phyloP scores from a whole-genome alignment of 2,797 vertebrate species.

The Eremophila alpestris region DNA sequence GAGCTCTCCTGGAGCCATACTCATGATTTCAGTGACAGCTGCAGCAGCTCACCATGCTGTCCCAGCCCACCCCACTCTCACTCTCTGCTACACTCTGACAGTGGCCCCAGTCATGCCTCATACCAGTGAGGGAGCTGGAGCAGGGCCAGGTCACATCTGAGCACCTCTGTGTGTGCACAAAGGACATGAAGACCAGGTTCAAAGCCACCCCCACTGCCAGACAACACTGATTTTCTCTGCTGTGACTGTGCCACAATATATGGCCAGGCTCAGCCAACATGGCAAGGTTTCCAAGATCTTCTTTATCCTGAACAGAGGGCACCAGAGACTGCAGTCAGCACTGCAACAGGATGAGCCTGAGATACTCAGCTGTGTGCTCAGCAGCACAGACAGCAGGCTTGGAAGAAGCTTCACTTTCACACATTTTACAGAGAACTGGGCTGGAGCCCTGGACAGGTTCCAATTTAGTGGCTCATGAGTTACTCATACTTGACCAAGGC shows the following conservation, averaged over 20 bases:
- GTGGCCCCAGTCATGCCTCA: accelerated
- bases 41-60: not conserved
- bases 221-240: not conserved
- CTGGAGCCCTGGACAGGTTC: not conserved
- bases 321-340: not conserved
- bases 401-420: not conserved
- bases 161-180: not conserved
- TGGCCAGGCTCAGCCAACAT: not conserved
- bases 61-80: not conserved
- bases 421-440: not conserved
- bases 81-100: not conserved
- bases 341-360: not conserved
- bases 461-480: not conserved
- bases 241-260: not conserved
- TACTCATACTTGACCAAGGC: not conserved
- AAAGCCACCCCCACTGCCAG: not conserved
- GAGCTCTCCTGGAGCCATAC: not conserved
- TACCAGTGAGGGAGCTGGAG: not conserved
- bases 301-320: not conserved
- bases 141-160: not conserved
- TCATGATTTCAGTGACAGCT: not conserved
- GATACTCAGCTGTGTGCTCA: not conserved
- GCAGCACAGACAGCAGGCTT: not conserved
- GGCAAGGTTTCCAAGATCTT: not conserved
- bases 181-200: not conserved